Conservation (phyloP, 2,113 vertebrate genomes). For the Etheostoma cragini region DNA sequence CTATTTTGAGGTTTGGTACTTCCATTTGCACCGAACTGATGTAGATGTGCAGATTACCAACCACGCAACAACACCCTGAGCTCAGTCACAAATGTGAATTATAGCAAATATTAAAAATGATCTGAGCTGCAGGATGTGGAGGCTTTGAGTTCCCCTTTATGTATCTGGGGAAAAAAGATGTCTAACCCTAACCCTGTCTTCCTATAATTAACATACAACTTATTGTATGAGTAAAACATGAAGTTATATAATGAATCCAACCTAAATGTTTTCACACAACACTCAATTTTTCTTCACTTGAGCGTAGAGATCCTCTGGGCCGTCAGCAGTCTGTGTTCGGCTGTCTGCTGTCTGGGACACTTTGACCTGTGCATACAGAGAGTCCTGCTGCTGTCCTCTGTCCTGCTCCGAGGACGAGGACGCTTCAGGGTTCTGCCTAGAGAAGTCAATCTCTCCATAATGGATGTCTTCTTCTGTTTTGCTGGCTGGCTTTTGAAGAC, state of each 20-base stretch:
- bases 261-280: background rate
- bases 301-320: constrained; percentile 12
- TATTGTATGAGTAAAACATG: background rate
- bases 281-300: constrained; percentile 16
- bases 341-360: background rate
- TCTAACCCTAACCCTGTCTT: background rate
- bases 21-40: background rate
- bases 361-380: constrained; percentile 32
- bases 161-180: background rate
- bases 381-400: constrained; percentile 7
- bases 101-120: too few species aligned
- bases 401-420: background rate
- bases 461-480: constrained; percentile 13
- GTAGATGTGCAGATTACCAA: background rate
- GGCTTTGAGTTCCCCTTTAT: background rate
- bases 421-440: background rate
- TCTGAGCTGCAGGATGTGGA: background rate
- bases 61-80: background rate
- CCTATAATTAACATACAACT: background rate
- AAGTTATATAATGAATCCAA: background rate
- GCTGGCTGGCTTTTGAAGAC: background rate
- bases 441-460: constrained; percentile 45
- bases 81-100: background rate
- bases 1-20: background rate
- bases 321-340: background rate